phyloP scores from a whole-genome alignment of 2,113 vertebrate species.

The Tringa solitaria region DNA sequence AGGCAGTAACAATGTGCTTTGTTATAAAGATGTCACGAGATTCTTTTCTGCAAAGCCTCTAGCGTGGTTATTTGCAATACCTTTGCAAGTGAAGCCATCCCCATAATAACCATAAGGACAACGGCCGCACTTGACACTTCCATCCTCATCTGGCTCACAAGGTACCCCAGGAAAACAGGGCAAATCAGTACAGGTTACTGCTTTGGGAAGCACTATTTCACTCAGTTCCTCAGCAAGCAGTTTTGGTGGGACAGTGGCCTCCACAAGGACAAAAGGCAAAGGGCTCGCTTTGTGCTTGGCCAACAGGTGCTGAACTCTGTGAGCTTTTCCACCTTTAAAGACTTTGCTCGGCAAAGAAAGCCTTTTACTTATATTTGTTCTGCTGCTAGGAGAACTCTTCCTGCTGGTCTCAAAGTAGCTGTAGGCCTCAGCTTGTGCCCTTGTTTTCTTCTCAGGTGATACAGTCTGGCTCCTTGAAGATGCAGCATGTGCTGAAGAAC shows the following conservation, averaged over 20 bases:
- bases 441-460: background rate
- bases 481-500: background rate
- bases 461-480: background rate
- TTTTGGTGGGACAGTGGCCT: constrained; percentile 35
- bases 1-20: background rate
- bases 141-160: constrained; percentile 73
- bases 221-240: background rate
- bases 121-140: constrained; percentile 74
- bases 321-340: background rate
- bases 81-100: constrained; percentile 84
- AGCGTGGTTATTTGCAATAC: constrained; percentile 53
- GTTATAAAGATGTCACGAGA: background rate
- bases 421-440: background rate
- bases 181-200: constrained; percentile 70
- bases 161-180: constrained; percentile 83
- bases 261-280: background rate
- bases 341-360: background rate
- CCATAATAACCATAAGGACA: constrained; percentile 84
- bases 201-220: background rate
- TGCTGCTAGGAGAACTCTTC: background rate
- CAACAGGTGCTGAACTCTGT: background rate
- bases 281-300: background rate
- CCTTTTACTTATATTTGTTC: background rate
- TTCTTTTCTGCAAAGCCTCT: background rate
- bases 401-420: background rate